Evolutionary conservation across 2,888 invertebrate genomes (phyloP).

Genomic region (Furcula furcula): DNA sequence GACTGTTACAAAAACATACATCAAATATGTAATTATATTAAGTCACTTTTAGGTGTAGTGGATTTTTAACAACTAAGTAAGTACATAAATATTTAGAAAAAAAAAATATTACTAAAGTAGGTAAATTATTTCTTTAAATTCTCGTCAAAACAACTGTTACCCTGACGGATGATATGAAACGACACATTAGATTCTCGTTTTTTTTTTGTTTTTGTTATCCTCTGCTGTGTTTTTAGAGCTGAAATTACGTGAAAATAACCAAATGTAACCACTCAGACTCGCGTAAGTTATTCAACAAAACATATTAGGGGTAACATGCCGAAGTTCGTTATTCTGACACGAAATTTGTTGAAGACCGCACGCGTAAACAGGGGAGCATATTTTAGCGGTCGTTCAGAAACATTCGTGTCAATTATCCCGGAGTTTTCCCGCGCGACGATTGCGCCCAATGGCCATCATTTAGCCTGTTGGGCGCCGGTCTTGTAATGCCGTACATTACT

Average conservation of each 20-base stretch:
- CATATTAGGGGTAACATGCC: constrained; percentile 28
- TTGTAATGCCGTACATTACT: constrained; percentile 54
- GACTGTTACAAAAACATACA: too few species aligned
- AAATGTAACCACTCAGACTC: constrained; percentile 12
- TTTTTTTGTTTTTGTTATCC: background rate
- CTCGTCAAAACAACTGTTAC: too few species aligned
- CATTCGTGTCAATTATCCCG: constrained; percentile 73
- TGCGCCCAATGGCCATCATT: constrained; percentile 68
- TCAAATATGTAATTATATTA: too few species aligned
- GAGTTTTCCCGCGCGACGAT: constrained; percentile 68
- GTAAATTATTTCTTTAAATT: too few species aligned
- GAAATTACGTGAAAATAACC: constrained; percentile 13
- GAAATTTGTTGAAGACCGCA: constrained; percentile 35
- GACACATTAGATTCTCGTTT: too few species aligned
- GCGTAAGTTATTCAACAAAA: constrained; percentile 31
- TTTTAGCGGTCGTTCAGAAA: constrained; percentile 52
- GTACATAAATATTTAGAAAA: too few species aligned
- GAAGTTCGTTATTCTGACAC: constrained; percentile 32
- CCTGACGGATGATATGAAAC: too few species aligned
- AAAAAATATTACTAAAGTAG: too few species aligned
- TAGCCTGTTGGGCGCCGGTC: constrained; percentile 49
- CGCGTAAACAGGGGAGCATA: constrained; percentile 41
- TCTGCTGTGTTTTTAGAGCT: background rate
- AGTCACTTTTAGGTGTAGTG: too few species aligned
- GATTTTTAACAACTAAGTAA: too few species aligned